Percentiles rank a stretch among this genome's conserved stretches.
Conservation (phyloP, 2,797 vertebrate genomes). For the Malurus leucopterus region DNA sequence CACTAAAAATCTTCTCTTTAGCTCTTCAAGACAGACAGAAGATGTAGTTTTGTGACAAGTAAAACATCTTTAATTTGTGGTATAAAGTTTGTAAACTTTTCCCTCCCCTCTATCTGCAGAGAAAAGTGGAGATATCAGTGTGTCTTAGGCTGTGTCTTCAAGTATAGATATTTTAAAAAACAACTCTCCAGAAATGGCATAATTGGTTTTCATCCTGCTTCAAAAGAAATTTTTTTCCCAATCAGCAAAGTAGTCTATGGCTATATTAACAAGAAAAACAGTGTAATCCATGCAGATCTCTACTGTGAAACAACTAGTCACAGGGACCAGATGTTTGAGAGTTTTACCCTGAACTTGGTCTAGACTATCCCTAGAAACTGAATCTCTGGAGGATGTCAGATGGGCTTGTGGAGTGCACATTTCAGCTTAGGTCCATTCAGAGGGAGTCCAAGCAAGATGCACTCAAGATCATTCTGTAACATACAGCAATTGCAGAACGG, state of each 20-base stretch:
- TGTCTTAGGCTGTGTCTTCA: background rate
- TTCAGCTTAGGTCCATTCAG: background rate
- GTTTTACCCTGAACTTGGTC: background rate
- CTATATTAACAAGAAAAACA: background rate
- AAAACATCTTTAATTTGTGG: background rate
- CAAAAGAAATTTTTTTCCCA: background rate
- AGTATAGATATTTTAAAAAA: background rate
- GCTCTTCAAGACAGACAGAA: background rate
- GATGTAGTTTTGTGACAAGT: background rate
- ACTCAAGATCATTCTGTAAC: background rate
- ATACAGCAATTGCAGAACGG: background rate
- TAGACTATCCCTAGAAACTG: background rate
- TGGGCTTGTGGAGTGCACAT: accelerated
- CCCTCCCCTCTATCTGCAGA: background rate
- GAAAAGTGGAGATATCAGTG: background rate
- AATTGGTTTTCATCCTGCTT: background rate
- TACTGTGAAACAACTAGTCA: background rate
- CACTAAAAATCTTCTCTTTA: background rate
- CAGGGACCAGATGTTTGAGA: background rate
- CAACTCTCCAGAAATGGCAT: background rate
- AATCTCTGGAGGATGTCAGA: background rate
- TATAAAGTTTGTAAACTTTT: background rate
- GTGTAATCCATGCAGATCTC: background rate
- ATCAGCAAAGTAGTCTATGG: background rate
- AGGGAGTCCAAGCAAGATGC: background rate